phyloP scores from a whole-genome alignment of 92 coral and sea anemone species.

The Actinernus sp. region DNA sequence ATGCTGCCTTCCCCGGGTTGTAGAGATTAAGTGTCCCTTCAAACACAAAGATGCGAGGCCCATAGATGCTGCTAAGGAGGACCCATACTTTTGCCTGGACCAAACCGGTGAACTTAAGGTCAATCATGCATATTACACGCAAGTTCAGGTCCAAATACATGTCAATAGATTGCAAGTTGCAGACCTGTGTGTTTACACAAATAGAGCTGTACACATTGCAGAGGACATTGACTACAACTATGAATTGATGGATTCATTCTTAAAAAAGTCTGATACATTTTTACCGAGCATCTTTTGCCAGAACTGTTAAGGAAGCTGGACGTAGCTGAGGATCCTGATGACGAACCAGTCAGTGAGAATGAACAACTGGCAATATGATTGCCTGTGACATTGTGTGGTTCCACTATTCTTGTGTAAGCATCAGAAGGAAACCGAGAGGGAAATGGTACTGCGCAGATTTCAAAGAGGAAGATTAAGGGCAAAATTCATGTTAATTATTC shows the following conservation, averaged over 20 bases:
- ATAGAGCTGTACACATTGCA: constrained; percentile 15
- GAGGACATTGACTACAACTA: constrained; percentile 1
- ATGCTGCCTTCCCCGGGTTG: constrained; percentile 25
- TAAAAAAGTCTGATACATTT: neutral
- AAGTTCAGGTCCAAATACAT: constrained; percentile 55
- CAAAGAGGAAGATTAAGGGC: neutral
- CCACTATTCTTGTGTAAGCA: neutral
- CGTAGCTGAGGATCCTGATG: neutral
- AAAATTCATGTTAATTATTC: no score
- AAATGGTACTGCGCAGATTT: neutral
- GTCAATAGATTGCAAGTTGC: constrained; percentile 11
- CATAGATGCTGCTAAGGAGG: constrained; percentile 9
- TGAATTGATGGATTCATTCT: neutral
- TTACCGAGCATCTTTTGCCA: neutral
- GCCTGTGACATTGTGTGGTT: neutral
- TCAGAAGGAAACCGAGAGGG: neutral
- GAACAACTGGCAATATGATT: no score
- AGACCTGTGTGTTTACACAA: constrained; percentile 13
- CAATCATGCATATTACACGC: constrained; percentile 52
- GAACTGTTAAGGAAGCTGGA: neutral
- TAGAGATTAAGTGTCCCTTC: constrained; percentile 25
- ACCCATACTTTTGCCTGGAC: constrained; percentile 40
- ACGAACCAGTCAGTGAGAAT: neutral
- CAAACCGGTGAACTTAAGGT: constrained; percentile 12
- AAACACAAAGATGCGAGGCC: constrained; percentile 9